A percentile compares a stretch with the other conserved stretches of the same genome.
Evolutionary conservation across 37 sponge, comb jelly and placozoan species (phyloP).

Genomic region (Bolinopsis microptera): DNA sequence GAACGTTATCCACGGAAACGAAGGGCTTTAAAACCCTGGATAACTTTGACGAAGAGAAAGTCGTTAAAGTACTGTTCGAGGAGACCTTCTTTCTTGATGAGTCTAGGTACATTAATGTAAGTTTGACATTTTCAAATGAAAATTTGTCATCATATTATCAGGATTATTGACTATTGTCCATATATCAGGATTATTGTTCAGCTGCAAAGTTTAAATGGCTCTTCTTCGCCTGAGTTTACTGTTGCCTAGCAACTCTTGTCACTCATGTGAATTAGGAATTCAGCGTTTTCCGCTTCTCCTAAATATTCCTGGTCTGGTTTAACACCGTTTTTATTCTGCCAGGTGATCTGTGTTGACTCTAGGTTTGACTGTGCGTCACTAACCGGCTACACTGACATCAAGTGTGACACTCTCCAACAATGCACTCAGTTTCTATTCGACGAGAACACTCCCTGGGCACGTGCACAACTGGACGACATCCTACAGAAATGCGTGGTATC

Average conservation of each 20-base stretch:
- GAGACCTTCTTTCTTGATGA: slow-evolving; percentile 80
- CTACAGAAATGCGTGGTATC: slow-evolving; percentile 36
- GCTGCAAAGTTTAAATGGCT: too few relatives aligned
- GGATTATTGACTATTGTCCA: too few relatives aligned
- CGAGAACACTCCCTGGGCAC: slow-evolving; percentile 20
- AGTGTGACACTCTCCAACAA: slow-evolving; percentile 15
- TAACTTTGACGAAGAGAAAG: not conserved
- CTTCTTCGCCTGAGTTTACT: too few relatives aligned
- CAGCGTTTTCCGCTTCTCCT: too few relatives aligned
- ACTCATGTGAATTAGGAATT: too few relatives aligned
- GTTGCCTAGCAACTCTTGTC: too few relatives aligned
- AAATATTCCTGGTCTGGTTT: too few relatives aligned
- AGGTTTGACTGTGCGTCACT: not conserved
- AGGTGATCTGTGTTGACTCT: slow-evolving; percentile 20
- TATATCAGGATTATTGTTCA: too few relatives aligned
- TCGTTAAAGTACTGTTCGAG: slow-evolving; percentile 91
- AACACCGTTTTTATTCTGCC: too few relatives aligned
- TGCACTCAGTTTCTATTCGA: slow-evolving; percentile 42
- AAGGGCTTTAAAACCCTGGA: slow-evolving; percentile 6
- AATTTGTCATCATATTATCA: too few relatives aligned
- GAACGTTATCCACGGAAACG: not conserved
- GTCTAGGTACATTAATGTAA: slow-evolving; percentile 27
- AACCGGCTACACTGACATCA: not conserved
- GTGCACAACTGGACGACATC: not conserved
- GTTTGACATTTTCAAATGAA: not conserved